Percentiles rank a stretch among this genome's conserved stretches.
Evolutionary conservation across 1,140 invertebrate species (phyloP).

Genomic region (Temnothorax longispinosus): DNA sequence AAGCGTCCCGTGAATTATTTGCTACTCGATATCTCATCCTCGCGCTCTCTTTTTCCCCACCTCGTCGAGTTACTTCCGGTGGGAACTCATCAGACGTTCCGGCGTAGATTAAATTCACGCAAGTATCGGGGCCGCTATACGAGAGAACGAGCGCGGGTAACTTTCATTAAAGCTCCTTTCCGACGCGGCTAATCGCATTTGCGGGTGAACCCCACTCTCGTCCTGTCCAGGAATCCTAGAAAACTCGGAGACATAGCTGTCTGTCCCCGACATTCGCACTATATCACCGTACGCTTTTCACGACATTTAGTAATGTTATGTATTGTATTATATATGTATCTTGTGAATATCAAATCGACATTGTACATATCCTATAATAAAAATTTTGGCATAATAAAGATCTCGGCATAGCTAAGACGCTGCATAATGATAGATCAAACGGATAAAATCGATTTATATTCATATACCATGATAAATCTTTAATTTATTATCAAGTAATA

Average conservation of each 20-base stretch:
- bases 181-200: slow-evolving; percentile 57
- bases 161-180: slow-evolving; percentile 62
- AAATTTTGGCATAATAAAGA: background rate
- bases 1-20: slow-evolving; percentile 40
- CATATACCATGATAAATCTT: background rate
- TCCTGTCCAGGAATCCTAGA: background rate
- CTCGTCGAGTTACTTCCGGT: background rate
- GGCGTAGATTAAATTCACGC: slow-evolving; percentile 37
- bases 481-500: background rate
- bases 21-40: slow-evolving; percentile 51
- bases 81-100: slow-evolving; percentile 28
- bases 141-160: slow-evolving; percentile 22
- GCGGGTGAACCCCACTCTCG: background rate
- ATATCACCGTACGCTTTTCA: background rate
- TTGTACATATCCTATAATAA: background rate
- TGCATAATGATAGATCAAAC: background rate
- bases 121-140: slow-evolving; percentile 39
- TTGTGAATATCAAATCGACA: background rate
- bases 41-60: background rate
- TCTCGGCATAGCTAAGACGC: too few relatives aligned
- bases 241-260: slow-evolving; percentile 37
- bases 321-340: background rate
- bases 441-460: background rate
- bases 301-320: background rate
- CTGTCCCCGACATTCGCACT: background rate